Evolutionary conservation across 2,113 vertebrate genomes (phyloP), one percentile per base, ranked within the genome.

Genomic region (Carassius gibelio): DNA sequence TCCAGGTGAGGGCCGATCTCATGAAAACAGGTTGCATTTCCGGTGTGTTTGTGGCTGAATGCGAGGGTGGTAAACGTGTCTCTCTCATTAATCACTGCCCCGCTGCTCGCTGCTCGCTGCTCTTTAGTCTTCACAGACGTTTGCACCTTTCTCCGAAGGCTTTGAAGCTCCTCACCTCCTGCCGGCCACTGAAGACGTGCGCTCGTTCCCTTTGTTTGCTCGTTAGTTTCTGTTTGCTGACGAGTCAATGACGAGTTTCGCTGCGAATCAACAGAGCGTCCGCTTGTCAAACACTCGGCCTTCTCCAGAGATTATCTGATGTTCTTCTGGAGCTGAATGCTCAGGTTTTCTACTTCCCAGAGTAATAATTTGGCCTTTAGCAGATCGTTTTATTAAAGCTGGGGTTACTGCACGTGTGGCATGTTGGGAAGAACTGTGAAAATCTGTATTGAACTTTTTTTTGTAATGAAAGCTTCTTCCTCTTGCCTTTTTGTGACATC

Each of bases 1-100:
- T 99, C 81, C 98, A 99, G 96, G 98, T 98, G 90, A 89, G 61
- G n/a, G 23, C 0, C 1, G 1, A 13, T 13, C n/a, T 5, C n/a
- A 64, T 1, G 23, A 15, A 66, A 15, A 66, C 26, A 6, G 61
- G 1, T 0, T n/a, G 5, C 64, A 68, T 3, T 36, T 15, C 13
- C 64, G 15, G 17, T 17, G 30, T 36, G 1, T 4, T 59, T 59
- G 57, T 21, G 57, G 3, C 50, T 52, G 14, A 52, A 14, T 52
- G 50, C 1, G 3, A 64, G 61, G 61, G 26, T n/a, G 48, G 90
- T 90, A 88, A 89, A 84, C 87, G 90, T 83, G 83, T 77, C 15
- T 34, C 52, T 59, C 15, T 11, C 17, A 34, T 52, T 77, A 75
- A 75, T 52, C 8, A 52, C 42, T 10, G 42, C 42, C 42, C 42